Evolutionary conservation across 2,888 invertebrate genomes (phyloP).

Genomic region (Pecten maximus): DNA sequence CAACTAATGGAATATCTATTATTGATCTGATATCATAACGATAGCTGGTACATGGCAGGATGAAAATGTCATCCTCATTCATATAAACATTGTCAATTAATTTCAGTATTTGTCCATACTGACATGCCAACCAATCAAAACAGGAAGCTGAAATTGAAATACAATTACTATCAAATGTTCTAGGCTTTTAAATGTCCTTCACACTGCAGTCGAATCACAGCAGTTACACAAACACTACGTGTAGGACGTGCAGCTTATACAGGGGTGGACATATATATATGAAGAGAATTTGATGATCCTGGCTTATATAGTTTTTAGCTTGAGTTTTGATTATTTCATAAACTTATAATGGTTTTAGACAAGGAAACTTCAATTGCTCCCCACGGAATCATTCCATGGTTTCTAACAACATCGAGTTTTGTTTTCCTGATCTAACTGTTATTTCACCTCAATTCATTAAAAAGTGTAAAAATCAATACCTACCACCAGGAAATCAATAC

Average conservation of each 20-base stretch:
- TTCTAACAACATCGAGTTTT: not conserved
- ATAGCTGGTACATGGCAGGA: too few relatives aligned
- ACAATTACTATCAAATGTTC: not conserved
- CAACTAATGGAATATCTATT: too few relatives aligned
- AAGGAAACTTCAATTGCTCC: not conserved
- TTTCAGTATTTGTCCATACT: not conserved
- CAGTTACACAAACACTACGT: not conserved
- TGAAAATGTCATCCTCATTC: too few relatives aligned
- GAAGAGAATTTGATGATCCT: too few relatives aligned
- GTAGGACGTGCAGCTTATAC: not conserved
- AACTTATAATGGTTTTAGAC: not conserved
- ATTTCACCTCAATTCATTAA: too few relatives aligned
- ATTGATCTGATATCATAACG: too few relatives aligned
- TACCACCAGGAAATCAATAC: not conserved
- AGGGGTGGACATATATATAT: too few relatives aligned
- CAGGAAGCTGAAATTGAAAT: not conserved
- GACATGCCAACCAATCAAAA: slow-evolving; percentile 14
- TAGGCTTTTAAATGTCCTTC: not conserved
- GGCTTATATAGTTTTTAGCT: too few relatives aligned
- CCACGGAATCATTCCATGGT: not conserved
- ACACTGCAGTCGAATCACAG: too few relatives aligned
- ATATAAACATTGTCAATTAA: not conserved
- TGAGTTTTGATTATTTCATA: not conserved
- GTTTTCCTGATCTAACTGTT: too few relatives aligned
- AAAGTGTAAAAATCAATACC: not conserved